phyloP scores from a whole-genome alignment of 2,888 invertebrate species.

The Leucania comma region DNA sequence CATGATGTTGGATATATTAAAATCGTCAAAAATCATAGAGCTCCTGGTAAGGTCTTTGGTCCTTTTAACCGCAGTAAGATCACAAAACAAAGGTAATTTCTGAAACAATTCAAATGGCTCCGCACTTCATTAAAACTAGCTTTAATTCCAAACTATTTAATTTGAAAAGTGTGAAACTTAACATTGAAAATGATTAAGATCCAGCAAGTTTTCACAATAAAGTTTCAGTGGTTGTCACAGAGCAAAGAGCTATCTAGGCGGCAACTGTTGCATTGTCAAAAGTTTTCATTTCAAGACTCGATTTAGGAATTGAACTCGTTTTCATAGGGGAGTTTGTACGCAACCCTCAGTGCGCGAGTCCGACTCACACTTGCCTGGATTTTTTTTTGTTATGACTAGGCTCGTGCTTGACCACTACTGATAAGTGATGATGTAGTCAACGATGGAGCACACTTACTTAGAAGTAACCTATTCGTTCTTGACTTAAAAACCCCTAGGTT shows the following conservation, averaged over 20 bases:
- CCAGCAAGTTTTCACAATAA: conserved; percentile 32
- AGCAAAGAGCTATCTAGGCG: neutral
- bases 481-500: too few relatives aligned
- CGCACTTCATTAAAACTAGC: conserved; percentile 24
- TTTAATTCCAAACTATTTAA: conserved; percentile 42
- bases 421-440: too few relatives aligned
- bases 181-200: conserved; percentile 57
- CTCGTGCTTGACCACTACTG: too few relatives aligned
- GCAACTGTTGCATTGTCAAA: neutral
- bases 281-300: neutral
- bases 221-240: conserved; percentile 30
- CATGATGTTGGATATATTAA: too few relatives aligned
- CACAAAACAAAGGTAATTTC: conserved; percentile 24
- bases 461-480: too few relatives aligned
- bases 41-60: neutral
- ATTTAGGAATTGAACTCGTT: too few relatives aligned
- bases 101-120: conserved; percentile 34
- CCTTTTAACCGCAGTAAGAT: conserved; percentile 1
- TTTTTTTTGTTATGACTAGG: too few relatives aligned
- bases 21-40: too few relatives aligned
- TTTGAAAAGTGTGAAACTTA: conserved; percentile 49
- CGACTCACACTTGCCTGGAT: too few relatives aligned
- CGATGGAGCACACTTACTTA: too few relatives aligned
- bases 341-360: too few relatives aligned
- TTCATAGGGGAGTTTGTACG: too few relatives aligned